phyloP scores from a whole-genome alignment of 2,888 invertebrate genomes.

The Helicoverpa assulta region DNA sequence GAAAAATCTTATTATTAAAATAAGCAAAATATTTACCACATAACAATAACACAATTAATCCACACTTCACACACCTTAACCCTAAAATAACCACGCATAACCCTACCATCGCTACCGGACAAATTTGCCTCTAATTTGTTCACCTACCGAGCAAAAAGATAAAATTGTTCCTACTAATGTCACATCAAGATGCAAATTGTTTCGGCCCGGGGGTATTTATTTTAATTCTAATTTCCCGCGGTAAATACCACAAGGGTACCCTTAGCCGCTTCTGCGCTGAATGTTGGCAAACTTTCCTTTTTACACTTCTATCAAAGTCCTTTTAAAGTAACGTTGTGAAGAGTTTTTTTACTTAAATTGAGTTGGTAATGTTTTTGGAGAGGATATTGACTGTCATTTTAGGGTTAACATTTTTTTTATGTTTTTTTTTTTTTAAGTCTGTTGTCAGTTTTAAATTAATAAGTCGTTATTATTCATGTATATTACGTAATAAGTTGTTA shows the following conservation, averaged over 20 bases:
- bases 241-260: slow-evolving; percentile 85
- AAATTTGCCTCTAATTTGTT: slow-evolving; percentile 66
- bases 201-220: slow-evolving; percentile 84
- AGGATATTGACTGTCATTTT: slow-evolving; percentile 24
- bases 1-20: too few species aligned
- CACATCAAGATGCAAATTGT: slow-evolving; percentile 90
- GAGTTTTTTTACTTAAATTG: slow-evolving; percentile 54
- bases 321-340: slow-evolving; percentile 57
- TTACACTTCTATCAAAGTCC: slow-evolving; percentile 63
- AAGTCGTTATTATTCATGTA: not conserved
- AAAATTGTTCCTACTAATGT: slow-evolving; percentile 83
- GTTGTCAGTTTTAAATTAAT: not conserved
- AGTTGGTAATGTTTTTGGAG: slow-evolving; percentile 48
- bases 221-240: slow-evolving; percentile 84
- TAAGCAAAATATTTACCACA: slow-evolving; percentile 20
- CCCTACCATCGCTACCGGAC: slow-evolving; percentile 57
- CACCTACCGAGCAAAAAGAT: slow-evolving; percentile 73
- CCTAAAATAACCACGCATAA: slow-evolving; percentile 56
- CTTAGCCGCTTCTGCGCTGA: slow-evolving; percentile 65
- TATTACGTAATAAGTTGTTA: too few species aligned
- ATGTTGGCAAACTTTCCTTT: slow-evolving; percentile 62
- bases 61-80: slow-evolving; percentile 44
- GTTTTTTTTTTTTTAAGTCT: not conserved
- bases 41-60: slow-evolving; percentile 49
- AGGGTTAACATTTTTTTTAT: not conserved